These are phyloP conservation scores for Onychostoma macrolepis DNA, from an alignment of 2,113 vertebrate species.

Conservation along the genomic window DNA sequence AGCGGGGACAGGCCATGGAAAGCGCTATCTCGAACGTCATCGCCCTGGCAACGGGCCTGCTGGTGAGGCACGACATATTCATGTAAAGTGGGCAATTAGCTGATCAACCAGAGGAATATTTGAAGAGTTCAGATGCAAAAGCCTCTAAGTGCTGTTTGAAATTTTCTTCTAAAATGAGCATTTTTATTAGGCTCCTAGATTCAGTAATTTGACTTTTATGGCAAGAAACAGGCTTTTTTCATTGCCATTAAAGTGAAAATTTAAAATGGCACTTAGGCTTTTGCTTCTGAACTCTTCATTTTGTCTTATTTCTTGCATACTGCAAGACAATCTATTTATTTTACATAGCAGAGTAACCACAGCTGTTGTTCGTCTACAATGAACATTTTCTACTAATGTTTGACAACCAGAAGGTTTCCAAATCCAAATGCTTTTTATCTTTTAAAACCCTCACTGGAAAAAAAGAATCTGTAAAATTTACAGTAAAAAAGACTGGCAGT, in stretches of 20 bases:
- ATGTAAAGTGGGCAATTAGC: not conserved
- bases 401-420: not conserved
- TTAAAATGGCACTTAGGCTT: too few species aligned
- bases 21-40: conserved; percentile 81
- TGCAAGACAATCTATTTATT: not conserved
- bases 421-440: not conserved
- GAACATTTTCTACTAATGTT: not conserved
- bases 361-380: not conserved
- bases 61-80: conserved; percentile 73
- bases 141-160: too few species aligned
- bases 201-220: too few species aligned
- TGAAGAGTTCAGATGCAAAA: too few species aligned
- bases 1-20: conserved; percentile 76
- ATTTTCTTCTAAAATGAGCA: too few species aligned
- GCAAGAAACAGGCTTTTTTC: too few species aligned
- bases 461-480: too few species aligned
- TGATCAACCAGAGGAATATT: not conserved
- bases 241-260: too few species aligned
- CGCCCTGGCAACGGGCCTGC: conserved; percentile 75
- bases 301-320: too few species aligned
- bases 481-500: too few species aligned
- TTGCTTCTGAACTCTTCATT: too few species aligned
- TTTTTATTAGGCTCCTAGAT: too few species aligned
- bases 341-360: not conserved
- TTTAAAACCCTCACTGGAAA: not conserved